phyloP scores from a whole-genome alignment of 2,888 invertebrate species.

The Drosophila lutescens region DNA sequence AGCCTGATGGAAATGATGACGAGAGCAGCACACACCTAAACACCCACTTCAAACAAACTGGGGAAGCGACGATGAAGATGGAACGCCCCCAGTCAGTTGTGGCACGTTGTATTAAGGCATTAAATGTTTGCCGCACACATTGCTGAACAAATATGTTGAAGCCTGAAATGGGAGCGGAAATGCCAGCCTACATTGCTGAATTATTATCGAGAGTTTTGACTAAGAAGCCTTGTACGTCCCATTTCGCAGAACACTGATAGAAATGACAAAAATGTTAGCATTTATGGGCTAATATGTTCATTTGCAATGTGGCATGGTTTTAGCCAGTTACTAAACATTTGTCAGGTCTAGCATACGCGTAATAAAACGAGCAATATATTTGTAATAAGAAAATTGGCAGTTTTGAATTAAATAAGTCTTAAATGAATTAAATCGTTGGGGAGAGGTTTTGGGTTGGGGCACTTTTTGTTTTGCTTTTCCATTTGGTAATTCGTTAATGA shows the following conservation, averaged over 20 bases:
- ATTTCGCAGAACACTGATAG: neutral
- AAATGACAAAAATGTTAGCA: neutral
- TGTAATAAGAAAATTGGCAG: too few relatives aligned
- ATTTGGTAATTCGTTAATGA: too few relatives aligned
- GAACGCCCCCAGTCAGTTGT: conserved; percentile 15
- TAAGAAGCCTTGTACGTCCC: conserved; percentile 5
- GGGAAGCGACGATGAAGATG: conserved; percentile 11
- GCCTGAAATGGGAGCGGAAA: conserved; percentile 26
- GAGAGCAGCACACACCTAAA: conserved; percentile 41
- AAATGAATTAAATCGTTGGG: too few relatives aligned
- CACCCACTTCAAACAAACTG: conserved; percentile 13
- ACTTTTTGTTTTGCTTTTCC: too few relatives aligned
- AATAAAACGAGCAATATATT: too few relatives aligned
- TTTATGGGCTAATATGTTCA: neutral
- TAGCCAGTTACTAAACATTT: too few relatives aligned
- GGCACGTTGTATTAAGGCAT: conserved; percentile 59
- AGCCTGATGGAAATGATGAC: conserved; percentile 75
- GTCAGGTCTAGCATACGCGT: too few relatives aligned
- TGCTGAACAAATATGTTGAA: conserved; percentile 51
- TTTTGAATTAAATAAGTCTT: too few relatives aligned
- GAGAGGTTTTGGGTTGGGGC: too few relatives aligned
- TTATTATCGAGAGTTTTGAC: conserved; percentile 11
- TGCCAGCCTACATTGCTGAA: conserved; percentile 4
- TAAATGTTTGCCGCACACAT: conserved; percentile 66
- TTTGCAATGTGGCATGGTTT: neutral